phyloP scores from a whole-genome alignment of 2,113 vertebrate genomes.

The Pachypanchax playfairii region DNA sequence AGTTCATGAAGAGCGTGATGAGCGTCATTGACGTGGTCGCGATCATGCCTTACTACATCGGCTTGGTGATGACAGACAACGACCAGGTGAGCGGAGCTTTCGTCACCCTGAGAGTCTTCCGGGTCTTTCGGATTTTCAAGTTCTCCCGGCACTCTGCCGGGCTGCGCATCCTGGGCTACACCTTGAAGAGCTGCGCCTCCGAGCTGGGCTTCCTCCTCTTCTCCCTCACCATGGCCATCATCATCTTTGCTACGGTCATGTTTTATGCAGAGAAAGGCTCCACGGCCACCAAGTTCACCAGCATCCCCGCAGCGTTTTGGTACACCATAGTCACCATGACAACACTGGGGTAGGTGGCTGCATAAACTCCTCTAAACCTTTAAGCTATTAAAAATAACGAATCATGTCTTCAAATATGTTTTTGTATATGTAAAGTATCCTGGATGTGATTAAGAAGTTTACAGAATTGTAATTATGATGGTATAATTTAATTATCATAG shows the following conservation, averaged over 20 bases:
- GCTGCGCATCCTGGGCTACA: conserved; percentile 97
- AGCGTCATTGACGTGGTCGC: conserved; percentile 99
- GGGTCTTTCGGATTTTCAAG: conserved; percentile 99
- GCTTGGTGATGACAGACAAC: conserved; percentile 97
- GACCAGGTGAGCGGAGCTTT: conserved; percentile 99
- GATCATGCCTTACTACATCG: conserved; percentile 99
- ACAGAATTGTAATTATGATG: too few relatives aligned
- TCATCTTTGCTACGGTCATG: conserved; percentile 99
- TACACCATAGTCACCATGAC: conserved; percentile 99
- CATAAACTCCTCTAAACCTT: conserved; percentile 11
- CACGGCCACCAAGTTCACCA: conserved; percentile 97
- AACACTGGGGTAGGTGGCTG: conserved; percentile 92
- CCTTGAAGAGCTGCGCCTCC: conserved; percentile 96
- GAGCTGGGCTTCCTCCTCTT: conserved; percentile 98
- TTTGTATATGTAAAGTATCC: neutral
- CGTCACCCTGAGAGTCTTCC: conserved; percentile 96
- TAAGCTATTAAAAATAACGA: neutral
- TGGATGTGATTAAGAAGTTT: neutral
- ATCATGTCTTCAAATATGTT: neutral
- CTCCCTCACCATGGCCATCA: conserved; percentile 99
- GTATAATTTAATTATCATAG: neutral
- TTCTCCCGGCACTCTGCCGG: conserved; percentile 98
- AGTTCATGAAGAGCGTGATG: conserved; percentile 98
- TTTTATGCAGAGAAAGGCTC: conserved; percentile 99
- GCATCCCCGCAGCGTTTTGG: conserved; percentile 98